Conservation (phyloP, 2,888 invertebrate genomes). For the Apodemia zela region DNA sequence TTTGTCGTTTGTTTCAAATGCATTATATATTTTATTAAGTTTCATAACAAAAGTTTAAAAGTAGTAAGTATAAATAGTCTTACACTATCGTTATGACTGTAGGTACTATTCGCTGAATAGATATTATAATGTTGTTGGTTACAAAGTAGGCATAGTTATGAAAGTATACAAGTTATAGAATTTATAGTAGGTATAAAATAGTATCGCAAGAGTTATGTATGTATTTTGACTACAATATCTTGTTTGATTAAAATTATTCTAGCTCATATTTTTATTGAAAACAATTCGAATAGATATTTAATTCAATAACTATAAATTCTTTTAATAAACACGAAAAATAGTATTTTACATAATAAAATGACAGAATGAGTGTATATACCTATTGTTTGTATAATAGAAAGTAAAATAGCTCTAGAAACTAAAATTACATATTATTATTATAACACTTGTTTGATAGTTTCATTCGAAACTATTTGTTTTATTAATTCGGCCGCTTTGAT, state of each 20-base stretch:
- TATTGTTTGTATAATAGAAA: too few relatives aligned
- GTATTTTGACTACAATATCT: slow-evolving; percentile 43
- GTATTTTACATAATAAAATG: too few relatives aligned
- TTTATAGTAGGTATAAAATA: slow-evolving; percentile 36
- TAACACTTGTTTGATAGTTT: too few relatives aligned
- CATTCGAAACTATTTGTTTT: too few relatives aligned
- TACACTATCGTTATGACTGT: slow-evolving; percentile 69
- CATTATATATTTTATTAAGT: slow-evolving; percentile 77
- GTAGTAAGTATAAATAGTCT: slow-evolving; percentile 70
- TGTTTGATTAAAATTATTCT: slow-evolving; percentile 39
- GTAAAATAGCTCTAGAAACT: too few relatives aligned
- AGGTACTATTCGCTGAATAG: slow-evolving; percentile 59
- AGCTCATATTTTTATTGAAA: slow-evolving; percentile 22
- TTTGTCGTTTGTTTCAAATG: slow-evolving; percentile 76
- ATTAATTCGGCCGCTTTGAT: too few relatives aligned
- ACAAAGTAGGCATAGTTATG: slow-evolving; percentile 49
- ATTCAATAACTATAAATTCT: neutral
- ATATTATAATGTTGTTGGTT: slow-evolving; percentile 47
- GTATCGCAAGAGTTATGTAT: slow-evolving; percentile 45
- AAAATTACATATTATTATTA: too few relatives aligned
- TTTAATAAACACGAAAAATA: too few relatives aligned
- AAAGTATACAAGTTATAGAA: slow-evolving; percentile 39
- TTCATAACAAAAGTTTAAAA: slow-evolving; percentile 75
- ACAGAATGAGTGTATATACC: too few relatives aligned
- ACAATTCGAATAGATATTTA: neutral